Evolutionary conservation across 2,888 invertebrate genomes (phyloP), one percentile per base, ranked within the genome.

Genomic region (Eurytoma adleriae): DNA sequence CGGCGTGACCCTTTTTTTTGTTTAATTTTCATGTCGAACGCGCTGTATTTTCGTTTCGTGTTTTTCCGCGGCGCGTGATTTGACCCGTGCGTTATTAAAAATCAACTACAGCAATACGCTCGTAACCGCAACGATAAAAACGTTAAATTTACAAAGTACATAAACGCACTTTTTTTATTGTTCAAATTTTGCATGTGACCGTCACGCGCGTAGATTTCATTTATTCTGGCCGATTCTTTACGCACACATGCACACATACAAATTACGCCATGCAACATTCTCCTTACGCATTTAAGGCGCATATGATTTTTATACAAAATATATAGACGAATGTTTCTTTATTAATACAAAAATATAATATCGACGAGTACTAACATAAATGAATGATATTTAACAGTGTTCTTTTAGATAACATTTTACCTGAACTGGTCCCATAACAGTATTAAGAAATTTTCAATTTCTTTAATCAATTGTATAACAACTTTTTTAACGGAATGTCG

Each of bases 141-240:
- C 27, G 50, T 70, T 20, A 56, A 77, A 77, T 77, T 77, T 70
- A 70, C 70, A 77, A 70, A 70, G 56, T 66, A 70, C 64, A 18
- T 27, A 57, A 48, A 40, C 40, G 40, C 61, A 18, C 50, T 57
- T 70, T 57, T 61, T 69, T 69, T 50, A 70, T 70, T 54, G 24
- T 30, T 40, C 40, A 12, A 68, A 59, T 68, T 50, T 30, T 52
- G 61, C 12, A 30, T 48, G 13, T 20, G 14, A n/a, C 10, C 40
- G 40, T 67, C 20, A 30, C 40, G 20, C 20, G 64, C n/a, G 48
- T n/a, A 66, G 57, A 67, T 74, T 57, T 56, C 5, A 61, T 56
- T 54, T 54, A 7, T 24, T 71, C 57, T 59, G 20, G 70, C 30
- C 59, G 59, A 71, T 59, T 24, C 54, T 68, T 68, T 18, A 54